Percentiles rank a stretch among this genome's conserved stretches.
phyloP scores from a whole-genome alignment of 2,797 vertebrate genomes.

The Pogoniulus pusillus region DNA sequence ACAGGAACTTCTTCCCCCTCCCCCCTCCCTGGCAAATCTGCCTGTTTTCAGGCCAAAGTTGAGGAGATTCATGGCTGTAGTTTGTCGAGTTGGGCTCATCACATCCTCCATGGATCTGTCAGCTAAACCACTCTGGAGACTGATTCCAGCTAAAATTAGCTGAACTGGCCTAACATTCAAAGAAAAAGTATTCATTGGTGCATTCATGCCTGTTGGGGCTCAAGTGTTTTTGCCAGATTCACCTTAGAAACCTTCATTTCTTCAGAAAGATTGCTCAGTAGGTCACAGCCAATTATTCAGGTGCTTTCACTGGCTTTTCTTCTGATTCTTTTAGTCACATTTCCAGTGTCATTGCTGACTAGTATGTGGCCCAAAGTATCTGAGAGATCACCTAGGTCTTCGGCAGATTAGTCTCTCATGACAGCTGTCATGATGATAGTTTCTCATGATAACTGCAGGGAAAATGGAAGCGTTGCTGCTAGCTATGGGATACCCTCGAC shows the following conservation, averaged over 20 bases:
- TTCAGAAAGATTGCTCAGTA: not conserved
- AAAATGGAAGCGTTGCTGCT: not conserved
- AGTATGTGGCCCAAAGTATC: not conserved
- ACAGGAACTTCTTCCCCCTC: not conserved
- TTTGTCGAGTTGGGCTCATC: not conserved
- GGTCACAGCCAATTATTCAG: not conserved
- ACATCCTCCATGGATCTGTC: not conserved
- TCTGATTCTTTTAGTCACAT: not conserved
- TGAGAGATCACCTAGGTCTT: not conserved
- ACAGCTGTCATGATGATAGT: accelerated
- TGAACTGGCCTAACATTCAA: not conserved
- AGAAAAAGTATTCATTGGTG: not conserved
- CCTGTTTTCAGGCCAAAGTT: not conserved
- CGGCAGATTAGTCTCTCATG: not conserved
- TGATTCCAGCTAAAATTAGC: not conserved
- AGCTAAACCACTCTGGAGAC: not conserved
- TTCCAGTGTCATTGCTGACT: not conserved
- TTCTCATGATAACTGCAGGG: not conserved
- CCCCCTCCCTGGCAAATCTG: not conserved
- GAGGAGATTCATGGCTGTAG: not conserved
- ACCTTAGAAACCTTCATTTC: not conserved
- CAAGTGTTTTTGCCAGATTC: not conserved
- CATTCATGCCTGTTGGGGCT: not conserved
- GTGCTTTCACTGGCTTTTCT: not conserved
- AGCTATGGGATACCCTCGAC: not conserved